phyloP scores from a whole-genome alignment of 2,113 vertebrate genomes.

The Morphnarchus princeps region DNA sequence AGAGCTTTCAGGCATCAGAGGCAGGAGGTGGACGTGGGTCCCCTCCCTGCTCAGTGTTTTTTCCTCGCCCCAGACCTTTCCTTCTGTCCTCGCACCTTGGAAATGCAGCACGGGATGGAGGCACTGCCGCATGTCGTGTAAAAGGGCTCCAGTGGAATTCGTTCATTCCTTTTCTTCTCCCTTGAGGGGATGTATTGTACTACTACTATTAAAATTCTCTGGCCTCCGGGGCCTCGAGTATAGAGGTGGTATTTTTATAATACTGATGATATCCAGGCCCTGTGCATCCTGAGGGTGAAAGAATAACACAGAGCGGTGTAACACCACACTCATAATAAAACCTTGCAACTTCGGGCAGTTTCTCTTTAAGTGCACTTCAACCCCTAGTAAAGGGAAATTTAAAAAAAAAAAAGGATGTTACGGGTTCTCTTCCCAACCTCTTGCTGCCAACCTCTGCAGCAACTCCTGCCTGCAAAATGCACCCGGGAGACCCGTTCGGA shows the following conservation, averaged over 20 bases:
- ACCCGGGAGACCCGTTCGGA: background rate
- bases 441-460: background rate
- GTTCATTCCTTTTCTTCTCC: background rate
- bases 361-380: background rate
- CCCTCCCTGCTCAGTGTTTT: background rate
- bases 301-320: background rate
- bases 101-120: background rate
- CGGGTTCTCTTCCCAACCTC: background rate
- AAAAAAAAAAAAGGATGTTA: background rate
- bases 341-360: background rate
- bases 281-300: background rate
- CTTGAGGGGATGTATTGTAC: background rate
- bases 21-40: background rate
- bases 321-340: background rate
- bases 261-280: background rate
- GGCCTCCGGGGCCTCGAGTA: background rate
- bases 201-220: fast-evolving
- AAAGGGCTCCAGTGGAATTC: background rate
- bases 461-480: background rate
- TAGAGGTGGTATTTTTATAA: background rate
- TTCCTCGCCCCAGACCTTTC: background rate
- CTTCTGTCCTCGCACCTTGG: background rate
- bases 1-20: background rate
- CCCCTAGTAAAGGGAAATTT: background rate
- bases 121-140: fast-evolving